Base-by-base conservation (phyloP, 2,113 vertebrate species). In the Antennarius striatus region DNA sequence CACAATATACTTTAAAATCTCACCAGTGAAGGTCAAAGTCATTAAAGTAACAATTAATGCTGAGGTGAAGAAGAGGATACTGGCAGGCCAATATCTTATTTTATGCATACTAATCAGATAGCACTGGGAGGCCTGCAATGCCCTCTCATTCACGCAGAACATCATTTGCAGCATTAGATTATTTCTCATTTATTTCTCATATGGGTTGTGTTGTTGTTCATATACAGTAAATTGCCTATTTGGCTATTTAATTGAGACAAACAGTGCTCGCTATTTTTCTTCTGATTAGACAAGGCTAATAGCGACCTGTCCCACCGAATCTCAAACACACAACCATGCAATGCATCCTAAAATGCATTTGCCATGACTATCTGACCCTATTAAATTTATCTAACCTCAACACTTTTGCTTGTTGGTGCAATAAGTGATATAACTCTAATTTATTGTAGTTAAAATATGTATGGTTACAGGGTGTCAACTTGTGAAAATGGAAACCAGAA, bases 101-200 rank as follows among this genome's bases (percentile, higher is more conserved):
- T 81, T 80, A 73, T 86, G 84, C 81, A 90, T 88, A 83, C 77
- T 71, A 85, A 86, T 90, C 77, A 89, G 88, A 68, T 68, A 42
- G 71, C 59, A 68, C 70, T 75, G 77, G 32, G 28, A 43, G 66
- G 62, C 40, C 63, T 48, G 59, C 10, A 42, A 58, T 80, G 75
- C 66, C 81, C 83, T 85, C 77, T 84, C 77, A 77, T 70, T 85
- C 76, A 82, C 67, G 85, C 86, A 86, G 82, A 88, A 81, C 87
- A 83, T 82, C 72, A 77, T 71, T 79, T 55, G 65, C 63, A 57
- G 49, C 83, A 75, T 79, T 82, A 73, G 81, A 84, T 89, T 75
- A 84, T 85, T 88, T 79, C 77, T 88, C 68, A 75, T 43, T 43
- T 43, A 43, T 43, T 43, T 43, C 42, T 43, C 71, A 60, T 36